Percentiles rank a stretch among this genome's conserved stretches.
phyloP scores from a whole-genome alignment of 2,113 vertebrate species.

The Scomber scombrus region DNA sequence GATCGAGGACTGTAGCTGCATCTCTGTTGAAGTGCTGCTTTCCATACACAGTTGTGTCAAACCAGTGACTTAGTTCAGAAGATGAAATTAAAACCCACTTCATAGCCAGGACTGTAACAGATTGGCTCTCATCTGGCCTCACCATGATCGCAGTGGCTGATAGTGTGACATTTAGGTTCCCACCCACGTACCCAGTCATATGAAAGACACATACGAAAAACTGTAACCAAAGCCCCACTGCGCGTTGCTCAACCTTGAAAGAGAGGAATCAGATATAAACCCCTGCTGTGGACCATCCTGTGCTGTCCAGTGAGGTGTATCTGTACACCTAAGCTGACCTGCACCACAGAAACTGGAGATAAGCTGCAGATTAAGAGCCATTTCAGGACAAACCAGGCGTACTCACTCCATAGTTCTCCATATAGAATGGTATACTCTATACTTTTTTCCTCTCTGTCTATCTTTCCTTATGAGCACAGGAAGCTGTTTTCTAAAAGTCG shows the following conservation, averaged over 20 bases:
- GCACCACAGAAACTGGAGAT: constrained; percentile 53
- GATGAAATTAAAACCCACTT: constrained; percentile 35
- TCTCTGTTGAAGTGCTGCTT: no score
- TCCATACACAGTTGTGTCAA: no score
- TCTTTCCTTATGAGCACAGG: background rate
- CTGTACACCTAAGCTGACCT: constrained; percentile 44
- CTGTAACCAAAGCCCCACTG: constrained; percentile 36
- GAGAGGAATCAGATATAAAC: constrained; percentile 47
- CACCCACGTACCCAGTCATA: background rate
- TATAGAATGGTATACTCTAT: background rate
- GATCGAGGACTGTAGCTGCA: no score
- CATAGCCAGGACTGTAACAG: constrained; percentile 7
- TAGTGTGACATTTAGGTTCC: constrained; percentile 39
- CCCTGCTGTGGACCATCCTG: constrained; percentile 37
- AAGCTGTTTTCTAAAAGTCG: constrained; percentile 23
- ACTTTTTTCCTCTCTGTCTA: background rate
- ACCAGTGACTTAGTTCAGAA: constrained; percentile 41
- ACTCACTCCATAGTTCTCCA: constrained; percentile 11
- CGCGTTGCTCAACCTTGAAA: constrained; percentile 39
- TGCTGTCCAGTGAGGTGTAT: constrained; percentile 47
- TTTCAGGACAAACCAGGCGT: constrained; percentile 51
- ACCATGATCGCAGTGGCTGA: constrained; percentile 6
- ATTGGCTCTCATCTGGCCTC: constrained; percentile 39
- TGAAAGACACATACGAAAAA: constrained; percentile 28
- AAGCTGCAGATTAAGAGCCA: constrained; percentile 48